Base-by-base conservation (phyloP, 2,113 vertebrate genomes). In the Melanostigma gelatinosum region DNA sequence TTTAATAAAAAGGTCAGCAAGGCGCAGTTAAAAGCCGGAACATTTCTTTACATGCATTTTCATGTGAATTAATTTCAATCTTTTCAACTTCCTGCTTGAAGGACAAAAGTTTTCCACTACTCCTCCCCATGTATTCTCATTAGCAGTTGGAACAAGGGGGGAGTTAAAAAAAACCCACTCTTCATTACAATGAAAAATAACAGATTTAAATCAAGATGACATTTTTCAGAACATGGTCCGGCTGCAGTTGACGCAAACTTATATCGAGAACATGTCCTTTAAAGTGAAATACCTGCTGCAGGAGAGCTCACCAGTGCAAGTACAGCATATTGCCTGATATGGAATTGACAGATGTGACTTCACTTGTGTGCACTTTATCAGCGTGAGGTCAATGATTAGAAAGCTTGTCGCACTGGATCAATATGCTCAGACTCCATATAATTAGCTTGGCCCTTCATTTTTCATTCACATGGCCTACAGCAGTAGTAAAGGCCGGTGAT, bases 1-100 rank as follows among this genome's bases (percentile, higher is more conserved):
- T 88, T 80, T 72, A 85, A 85, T 87, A 89, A 89, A 89, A 89
- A 93, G 84, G 79, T 89, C 83, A 87, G 65, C 36, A 62, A 72
- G 61, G 52, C 71, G 50, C 63, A 34, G 40, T 55, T 52, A 69
- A 40, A 60, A 40, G 75, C 70, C 32, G 1, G 58, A 91, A 79
- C 76, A 50, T 32, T 58, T 88, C 63, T 72, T 58, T n/a, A 69
- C 81, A 58, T 58, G 62, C 74, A 84, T 85, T 89, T 85, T 89
- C 66, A 72, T 86, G 27, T 68, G 36, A 84, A 82, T 88, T 54
- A 55, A 86, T 85, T 78, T 72, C 34, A 80, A 85, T 80, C 58
- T 83, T 72, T 83, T 84, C 4, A 0, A 64, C 24, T 74, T 65
- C 15, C 48, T 40, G 46, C 64, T 75, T 79, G 82, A 88, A 90